Base-by-base conservation (phyloP, 2,113 vertebrate genomes). In the Spea multiplicata region DNA sequence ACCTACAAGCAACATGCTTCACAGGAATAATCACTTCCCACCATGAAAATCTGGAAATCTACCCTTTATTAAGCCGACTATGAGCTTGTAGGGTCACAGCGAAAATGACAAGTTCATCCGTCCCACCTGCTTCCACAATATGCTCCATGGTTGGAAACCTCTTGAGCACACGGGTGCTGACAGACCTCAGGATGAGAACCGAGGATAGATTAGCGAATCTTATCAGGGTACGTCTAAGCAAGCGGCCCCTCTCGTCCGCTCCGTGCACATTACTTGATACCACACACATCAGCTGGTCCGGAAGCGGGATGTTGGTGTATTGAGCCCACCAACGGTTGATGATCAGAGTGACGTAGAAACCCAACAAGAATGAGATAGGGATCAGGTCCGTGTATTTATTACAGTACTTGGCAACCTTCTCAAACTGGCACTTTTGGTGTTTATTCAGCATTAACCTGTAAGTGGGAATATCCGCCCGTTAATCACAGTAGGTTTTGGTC, bases 291-390 rank as follows among this genome's bases (percentile, higher is more conserved):
- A 97, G 90, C 88, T 96, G 95, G 84, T 97, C 93, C 0, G 95
- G 96, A 84, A 98, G 88, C 0, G 93, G 96, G 83, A 96, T 97
- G 85, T 92, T 96, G 45, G 93, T 96, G 85, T 96, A 97, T 84
- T 97, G 95, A 59, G 91, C 94, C 95, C 96, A 96, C 96, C 95
- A 97, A 2, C 93, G 89, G 71, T 95, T 95, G 81, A 96, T 93
- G 0, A 96, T 93, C 85, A 94, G 83, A 1, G 90, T 94, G 70
- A 96, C 91, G 0, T 98, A 96, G 86, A 97, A 98, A 94, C 94
- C 95, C 13, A 96, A 84, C 1, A 97, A 92, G 5, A 96, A 98
- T 0, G 92, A 89, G 61, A 96, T 87, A 10, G 94, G 95, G 80
- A 95, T 97, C 81, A 94, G 93, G 81, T 89, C 93, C 0, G 90